Evolutionary conservation across 2,888 invertebrate genomes (phyloP), one percentile per base, ranked within the genome.

Genomic region (Nowickia ferox): DNA sequence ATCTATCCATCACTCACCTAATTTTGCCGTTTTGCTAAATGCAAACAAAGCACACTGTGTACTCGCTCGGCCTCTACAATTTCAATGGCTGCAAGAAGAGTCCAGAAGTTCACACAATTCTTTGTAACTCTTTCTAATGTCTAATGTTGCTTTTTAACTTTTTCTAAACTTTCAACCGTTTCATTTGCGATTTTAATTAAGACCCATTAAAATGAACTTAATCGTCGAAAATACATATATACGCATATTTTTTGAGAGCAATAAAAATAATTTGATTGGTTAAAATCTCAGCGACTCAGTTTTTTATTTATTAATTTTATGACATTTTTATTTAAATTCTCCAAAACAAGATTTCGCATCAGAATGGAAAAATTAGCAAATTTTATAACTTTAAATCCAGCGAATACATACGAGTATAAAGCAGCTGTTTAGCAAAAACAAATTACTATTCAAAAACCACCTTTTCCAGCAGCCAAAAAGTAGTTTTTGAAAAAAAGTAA

Each of bases 321-420:
- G 57, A 6, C 8, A 55, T n/a, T 71, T 71, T 57, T 71, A 57
- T 57, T 57, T 44, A 57, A 71, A 55, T 55, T 71, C 15, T n/a
- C 30, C 6, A 30, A 46, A 71, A 71, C 22, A 15, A 57, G 22
- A 22, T 44, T 22, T 11, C 22, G 8, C n/a, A 57, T 44, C 10
- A 44, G 15, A 53, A 15, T 55, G 19, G 22, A 69, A 69, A 68
- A 38, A 68, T 51, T 40, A 13, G 9, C 10, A 17, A 19, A 40
- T 48, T 38, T 51, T n/a, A 51, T 22, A 42, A 42, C 17, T 11
- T 42, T 17, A 1, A 61, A 42, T 3, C 9, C 0, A 59, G n/a
- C 4, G 1, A 11, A 53, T 4, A 19, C 10, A 53, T 53, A n/a
- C n/a, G n/a, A n/a, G n/a, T n/a, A 9, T 51, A 55, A 10, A 9